Evolutionary conservation across 2,113 vertebrate species (phyloP), one percentile per base, ranked within the genome.

Genomic region (Clarias macrocephalus): DNA sequence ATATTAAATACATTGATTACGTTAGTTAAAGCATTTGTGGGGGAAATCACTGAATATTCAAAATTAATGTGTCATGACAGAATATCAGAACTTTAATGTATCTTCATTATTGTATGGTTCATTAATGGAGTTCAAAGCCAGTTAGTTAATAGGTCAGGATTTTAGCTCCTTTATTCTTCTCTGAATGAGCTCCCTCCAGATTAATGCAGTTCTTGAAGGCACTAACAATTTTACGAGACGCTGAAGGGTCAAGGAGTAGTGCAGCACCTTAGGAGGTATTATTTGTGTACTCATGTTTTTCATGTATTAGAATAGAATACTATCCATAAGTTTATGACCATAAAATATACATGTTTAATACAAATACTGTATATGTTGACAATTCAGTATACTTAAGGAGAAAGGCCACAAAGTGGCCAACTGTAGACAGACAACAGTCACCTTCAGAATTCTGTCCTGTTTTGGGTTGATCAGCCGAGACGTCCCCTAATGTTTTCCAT

Each of bases 381-480:
- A 19, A 2, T 73, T 52, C 10, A n/a, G 42, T 28, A 96, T 87
- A 97, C 97, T 96, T 92, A 96, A 93, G 63, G 94, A 88, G 12
- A 94, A 95, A 87, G 95, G 95, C 93, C 92, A 95, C 95, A 89
- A 96, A 95, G 88, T 95, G 95, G 6, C 95, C 93, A 98, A 91
- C 0, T 94, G 52, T 0, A 33, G 33, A 33, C 33, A 33, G 33
- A 33, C 97, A 93, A 0, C 97, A 94, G 0, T 90, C 63, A 15
- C 96, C 97, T 91, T 97, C 96, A 0, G 94, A 92, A 30, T 93
- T 98, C 90, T 96, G 48, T 48, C 48, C 48, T 48, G 48, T 48
- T 77, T 89, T 93, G 25, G 93, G 94, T 60, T 88, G 92, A 90
- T 93, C 93, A 15, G 88, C 91, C 0, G 91, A 90, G 73, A 92